Evolutionary conservation across 1,140 invertebrate genomes (phyloP), one percentile per base, ranked within the genome.

Genomic region (Chelonus insularis): DNA sequence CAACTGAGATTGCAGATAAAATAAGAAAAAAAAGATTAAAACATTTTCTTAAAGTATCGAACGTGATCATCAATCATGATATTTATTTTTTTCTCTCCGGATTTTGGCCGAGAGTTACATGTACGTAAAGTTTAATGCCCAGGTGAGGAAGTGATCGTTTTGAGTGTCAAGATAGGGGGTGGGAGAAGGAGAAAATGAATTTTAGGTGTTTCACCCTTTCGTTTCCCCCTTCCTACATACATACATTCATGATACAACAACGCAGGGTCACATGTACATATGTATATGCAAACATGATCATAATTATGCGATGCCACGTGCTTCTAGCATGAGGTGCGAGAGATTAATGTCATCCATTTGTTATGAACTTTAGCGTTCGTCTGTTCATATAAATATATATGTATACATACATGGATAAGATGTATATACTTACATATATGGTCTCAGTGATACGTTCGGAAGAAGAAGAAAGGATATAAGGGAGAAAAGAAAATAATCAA

Each of bases 261-360:
- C n/a, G n/a, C 20, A 47, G 6, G 4, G 20, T 20, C 20, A 29
- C 36, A 54, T 18, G 18, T 12, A 41, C 43, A n/a, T n/a, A n/a
- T n/a, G n/a, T n/a, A n/a, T n/a, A n/a, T n/a, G n/a, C n/a, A n/a
- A 48, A 48, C 47, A 60, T 12, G 32, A 50, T n/a, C 6, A 60
- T 60, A 60, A 60, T 60, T 60, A 60, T 60, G 57, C 57, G 57
- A 60, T 41, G 48, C 57, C 69, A 67, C 67, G 67, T 68, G 59
- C 58, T 60, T 60, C 62, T 62, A 70, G 56, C 62, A 61, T 51
- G 69, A 67, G 55, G 64, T 52, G 51, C 39, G 23, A 52, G 62
- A 68, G 67, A 73, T 75, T 73, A 75, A 71, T 71, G 65, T 29
- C 50, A 45, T 55, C 66, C 62, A 66, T 72, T 73, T 66, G 66